phyloP scores from a whole-genome alignment of 1,140 invertebrate genomes.

The Drosophila auraria region DNA sequence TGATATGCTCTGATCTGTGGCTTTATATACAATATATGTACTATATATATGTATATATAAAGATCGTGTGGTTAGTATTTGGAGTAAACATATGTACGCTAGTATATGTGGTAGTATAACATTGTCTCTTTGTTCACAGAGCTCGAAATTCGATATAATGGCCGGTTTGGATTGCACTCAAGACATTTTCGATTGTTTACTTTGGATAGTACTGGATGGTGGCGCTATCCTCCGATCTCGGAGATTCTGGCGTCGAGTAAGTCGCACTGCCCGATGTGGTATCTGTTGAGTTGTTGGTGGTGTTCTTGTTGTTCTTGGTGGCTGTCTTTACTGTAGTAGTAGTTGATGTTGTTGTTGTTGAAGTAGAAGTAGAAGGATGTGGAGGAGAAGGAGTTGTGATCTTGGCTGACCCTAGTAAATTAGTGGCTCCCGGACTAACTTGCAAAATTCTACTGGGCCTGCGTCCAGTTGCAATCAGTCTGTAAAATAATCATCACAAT shows the following conservation, averaged over 20 bases:
- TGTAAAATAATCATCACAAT: slow-evolving; percentile 70
- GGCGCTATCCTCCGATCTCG: slow-evolving; percentile 70
- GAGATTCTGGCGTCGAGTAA: slow-evolving; percentile 54
- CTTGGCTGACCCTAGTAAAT: slow-evolving; percentile 64
- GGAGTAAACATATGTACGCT: slow-evolving; percentile 32
- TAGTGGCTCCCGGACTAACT: slow-evolving; percentile 75
- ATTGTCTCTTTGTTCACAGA: slow-evolving; percentile 29
- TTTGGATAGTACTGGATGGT: slow-evolving; percentile 61
- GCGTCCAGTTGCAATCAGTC: slow-evolving; percentile 82
- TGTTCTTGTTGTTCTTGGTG: slow-evolving; percentile 43
- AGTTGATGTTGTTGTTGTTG: slow-evolving; percentile 28
- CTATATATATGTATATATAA: slow-evolving; percentile 15
- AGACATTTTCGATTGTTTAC: slow-evolving; percentile 54
- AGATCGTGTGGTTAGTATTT: slow-evolving; percentile 38
- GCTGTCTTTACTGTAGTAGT: slow-evolving; percentile 33
- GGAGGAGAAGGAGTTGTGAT: slow-evolving; percentile 46
- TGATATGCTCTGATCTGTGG: slow-evolving; percentile 49
- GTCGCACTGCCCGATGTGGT: slow-evolving; percentile 50
- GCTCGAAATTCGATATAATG: slow-evolving; percentile 72
- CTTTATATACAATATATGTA: slow-evolving; percentile 35
- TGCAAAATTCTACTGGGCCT: slow-evolving; percentile 83
- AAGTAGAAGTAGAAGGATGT: slow-evolving; percentile 38
- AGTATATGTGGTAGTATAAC: slow-evolving; percentile 33
- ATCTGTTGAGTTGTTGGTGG: slow-evolving; percentile 59
- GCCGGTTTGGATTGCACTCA: slow-evolving; percentile 65